phyloP scores from a whole-genome alignment of 1,140 invertebrate species.

The Lethrus apterus region DNA sequence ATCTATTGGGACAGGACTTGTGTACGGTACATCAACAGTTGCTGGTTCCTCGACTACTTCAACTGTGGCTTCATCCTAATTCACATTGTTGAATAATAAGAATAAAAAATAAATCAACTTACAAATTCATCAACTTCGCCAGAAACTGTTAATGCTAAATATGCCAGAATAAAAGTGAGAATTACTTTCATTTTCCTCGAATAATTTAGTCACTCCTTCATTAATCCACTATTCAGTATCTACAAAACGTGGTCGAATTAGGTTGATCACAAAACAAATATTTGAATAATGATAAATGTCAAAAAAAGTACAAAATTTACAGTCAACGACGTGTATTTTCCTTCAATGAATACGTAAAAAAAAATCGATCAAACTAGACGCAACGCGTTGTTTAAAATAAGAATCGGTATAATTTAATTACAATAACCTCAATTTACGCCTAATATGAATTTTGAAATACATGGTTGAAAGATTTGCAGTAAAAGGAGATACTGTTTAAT shows the following conservation, averaged over 20 bases:
- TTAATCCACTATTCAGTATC: neutral
- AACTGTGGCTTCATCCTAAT: slow-evolving; percentile 38
- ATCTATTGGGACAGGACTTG: slow-evolving; percentile 50
- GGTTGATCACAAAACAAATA: neutral
- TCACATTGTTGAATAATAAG: neutral
- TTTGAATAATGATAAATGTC: slow-evolving; percentile 9
- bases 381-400: neutral
- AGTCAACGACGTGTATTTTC: neutral
- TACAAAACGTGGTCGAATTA: neutral
- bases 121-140: slow-evolving; percentile 6
- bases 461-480: neutral
- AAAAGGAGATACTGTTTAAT: neutral
- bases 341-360: neutral
- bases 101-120: neutral
- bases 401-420: slow-evolving; percentile 13
- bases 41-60: slow-evolving; percentile 26
- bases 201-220: slow-evolving; percentile 4
- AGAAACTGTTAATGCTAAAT: neutral
- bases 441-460: neutral
- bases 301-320: neutral
- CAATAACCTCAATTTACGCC: slow-evolving; percentile 8
- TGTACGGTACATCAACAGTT: slow-evolving; percentile 40
- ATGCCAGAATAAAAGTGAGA: neutral
- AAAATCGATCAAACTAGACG: neutral
- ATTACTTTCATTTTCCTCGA: slow-evolving; percentile 2